Percentiles rank a stretch among this genome's conserved stretches.
Evolutionary conservation across 2,113 vertebrate genomes (phyloP).

Genomic region (Entosphenus tridentatus): DNA sequence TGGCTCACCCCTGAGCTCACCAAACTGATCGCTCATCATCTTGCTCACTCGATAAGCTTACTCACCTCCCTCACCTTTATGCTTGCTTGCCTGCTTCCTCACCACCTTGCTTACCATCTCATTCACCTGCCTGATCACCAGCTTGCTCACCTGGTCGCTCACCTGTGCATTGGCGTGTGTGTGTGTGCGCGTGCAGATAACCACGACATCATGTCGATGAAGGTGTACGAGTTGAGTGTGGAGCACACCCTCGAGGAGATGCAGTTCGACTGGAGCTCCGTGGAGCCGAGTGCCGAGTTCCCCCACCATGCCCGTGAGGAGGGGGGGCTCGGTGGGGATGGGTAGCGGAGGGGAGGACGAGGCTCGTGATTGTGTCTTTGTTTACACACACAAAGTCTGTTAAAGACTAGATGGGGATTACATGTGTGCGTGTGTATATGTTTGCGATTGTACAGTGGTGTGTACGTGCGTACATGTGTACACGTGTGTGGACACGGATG

Average conservation of each 20-base stretch:
- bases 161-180: no score
- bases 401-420: background rate
- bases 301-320: constrained; percentile 38
- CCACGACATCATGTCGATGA: constrained; percentile 72
- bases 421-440: background rate
- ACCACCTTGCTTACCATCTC: no score
- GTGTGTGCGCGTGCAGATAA: constrained; percentile 33
- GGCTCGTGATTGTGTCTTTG: no score
- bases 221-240: constrained; percentile 70
- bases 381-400: no score
- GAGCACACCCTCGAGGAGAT: constrained; percentile 46
- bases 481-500: background rate
- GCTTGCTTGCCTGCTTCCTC: no score
- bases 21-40: no score
- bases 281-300: constrained; percentile 49
- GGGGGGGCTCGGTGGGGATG: constrained; percentile 17
- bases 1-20: no score
- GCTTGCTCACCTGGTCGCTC: no score
- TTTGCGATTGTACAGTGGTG: background rate
- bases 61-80: no score
- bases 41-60: no score
- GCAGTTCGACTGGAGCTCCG: constrained; percentile 39
- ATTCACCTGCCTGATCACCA: no score
- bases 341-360: fast-evolving
- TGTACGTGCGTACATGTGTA: background rate